These are phyloP conservation scores for Botia kubotai DNA, from an alignment of 2,797 vertebrate genomes.

Conservation along the genomic window DNA sequence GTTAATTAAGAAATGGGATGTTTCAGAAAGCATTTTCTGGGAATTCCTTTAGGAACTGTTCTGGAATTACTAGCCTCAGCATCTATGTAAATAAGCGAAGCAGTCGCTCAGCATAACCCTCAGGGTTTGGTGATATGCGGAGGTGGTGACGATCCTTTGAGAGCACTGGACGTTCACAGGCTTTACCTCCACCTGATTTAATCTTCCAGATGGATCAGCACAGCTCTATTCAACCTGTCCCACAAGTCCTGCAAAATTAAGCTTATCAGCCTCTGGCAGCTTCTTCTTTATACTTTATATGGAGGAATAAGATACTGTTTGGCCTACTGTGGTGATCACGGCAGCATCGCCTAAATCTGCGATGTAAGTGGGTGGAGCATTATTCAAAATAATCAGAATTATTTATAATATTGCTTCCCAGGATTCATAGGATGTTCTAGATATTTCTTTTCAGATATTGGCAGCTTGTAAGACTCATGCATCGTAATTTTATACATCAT, in stretches of 20 bases:
- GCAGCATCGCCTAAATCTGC: background rate
- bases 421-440: background rate
- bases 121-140: background rate
- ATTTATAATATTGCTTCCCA: background rate
- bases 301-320: conserved; percentile 29
- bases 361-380: background rate
- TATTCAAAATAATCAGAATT: conserved; percentile 10
- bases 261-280: conserved; percentile 42
- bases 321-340: conserved; percentile 11
- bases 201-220: conserved; percentile 52
- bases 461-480: background rate
- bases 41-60: background rate
- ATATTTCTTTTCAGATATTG: background rate
- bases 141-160: conserved; percentile 11
- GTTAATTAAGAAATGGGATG: background rate
- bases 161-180: conserved; percentile 18
- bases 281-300: conserved; percentile 21
- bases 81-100: conserved; percentile 26
- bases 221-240: conserved; percentile 46
- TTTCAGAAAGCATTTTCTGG: background rate
- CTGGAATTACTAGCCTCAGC: background rate
- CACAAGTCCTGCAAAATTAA: conserved; percentile 36
- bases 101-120: background rate
- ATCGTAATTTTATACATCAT: background rate
- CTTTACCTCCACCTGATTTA: conserved; percentile 41